phyloP scores from a whole-genome alignment of 2,113 vertebrate species.

The Dipodomys stephensi region DNA sequence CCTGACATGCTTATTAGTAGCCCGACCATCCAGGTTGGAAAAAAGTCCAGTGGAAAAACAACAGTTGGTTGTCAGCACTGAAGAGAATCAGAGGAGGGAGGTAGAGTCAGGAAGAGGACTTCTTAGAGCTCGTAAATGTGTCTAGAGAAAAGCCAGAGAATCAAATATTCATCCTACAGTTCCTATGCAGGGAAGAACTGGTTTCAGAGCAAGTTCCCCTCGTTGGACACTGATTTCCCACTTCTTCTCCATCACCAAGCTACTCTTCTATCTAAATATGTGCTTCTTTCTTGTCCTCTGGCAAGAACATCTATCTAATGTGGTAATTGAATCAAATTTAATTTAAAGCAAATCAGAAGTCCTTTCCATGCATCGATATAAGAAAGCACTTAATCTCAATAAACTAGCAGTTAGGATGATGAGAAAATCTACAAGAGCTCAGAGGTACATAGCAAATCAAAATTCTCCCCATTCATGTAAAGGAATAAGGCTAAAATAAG shows the following conservation, averaged over 20 bases:
- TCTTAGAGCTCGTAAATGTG: accelerated
- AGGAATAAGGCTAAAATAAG: slow-evolving; percentile 85
- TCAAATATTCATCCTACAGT: not conserved
- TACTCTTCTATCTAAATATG: slow-evolving; percentile 35
- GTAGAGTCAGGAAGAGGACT: not conserved
- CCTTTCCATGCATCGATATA: slow-evolving; percentile 83
- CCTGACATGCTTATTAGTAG: no score
- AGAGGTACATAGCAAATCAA: slow-evolving; percentile 86
- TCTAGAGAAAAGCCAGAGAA: not conserved
- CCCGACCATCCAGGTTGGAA: not conserved
- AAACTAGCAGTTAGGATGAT: slow-evolving; percentile 85
- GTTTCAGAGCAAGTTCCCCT: not conserved
- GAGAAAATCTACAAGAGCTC: slow-evolving; percentile 79
- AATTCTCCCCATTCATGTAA: slow-evolving; percentile 81
- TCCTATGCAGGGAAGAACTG: not conserved
- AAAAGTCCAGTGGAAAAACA: not conserved
- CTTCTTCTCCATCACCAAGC: slow-evolving; percentile 48
- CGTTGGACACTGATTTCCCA: slow-evolving; percentile 56
- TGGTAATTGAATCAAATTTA: slow-evolving; percentile 87
- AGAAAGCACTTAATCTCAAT: slow-evolving; percentile 89
- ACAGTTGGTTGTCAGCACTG: not conserved
- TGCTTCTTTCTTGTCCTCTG: slow-evolving; percentile 76
- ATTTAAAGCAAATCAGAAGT: slow-evolving; percentile 88
- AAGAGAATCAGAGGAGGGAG: not conserved
- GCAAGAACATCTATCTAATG: slow-evolving; percentile 83